These are phyloP conservation scores for Magallana nippona DNA, from an alignment of 2,888 invertebrate species.

Conservation along the genomic window DNA sequence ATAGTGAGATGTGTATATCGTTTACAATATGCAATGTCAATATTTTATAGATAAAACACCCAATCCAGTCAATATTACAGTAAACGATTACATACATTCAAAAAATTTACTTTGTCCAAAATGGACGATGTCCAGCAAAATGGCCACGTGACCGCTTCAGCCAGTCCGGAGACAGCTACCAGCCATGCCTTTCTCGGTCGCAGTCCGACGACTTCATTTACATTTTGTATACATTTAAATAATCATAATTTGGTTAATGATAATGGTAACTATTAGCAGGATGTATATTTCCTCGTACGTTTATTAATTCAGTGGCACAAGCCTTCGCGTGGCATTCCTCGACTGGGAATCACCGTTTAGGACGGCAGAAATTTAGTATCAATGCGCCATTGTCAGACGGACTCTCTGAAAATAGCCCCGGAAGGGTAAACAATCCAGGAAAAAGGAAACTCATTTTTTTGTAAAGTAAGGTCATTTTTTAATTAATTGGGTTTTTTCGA, in stretches of 20 bases:
- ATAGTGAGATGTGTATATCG: too few relatives aligned
- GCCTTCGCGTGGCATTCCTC: background rate
- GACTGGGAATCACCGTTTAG: background rate
- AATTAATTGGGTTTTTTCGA: too few relatives aligned
- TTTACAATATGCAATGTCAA: too few relatives aligned
- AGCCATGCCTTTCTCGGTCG: background rate
- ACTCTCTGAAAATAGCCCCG: background rate
- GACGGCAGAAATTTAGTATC: background rate
- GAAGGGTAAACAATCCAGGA: background rate
- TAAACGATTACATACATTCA: too few relatives aligned
- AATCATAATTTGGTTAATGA: conserved; percentile 19
- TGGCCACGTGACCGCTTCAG: too few relatives aligned
- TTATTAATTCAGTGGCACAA: background rate
- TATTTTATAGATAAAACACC: too few relatives aligned
- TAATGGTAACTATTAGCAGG: background rate
- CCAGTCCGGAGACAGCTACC: background rate
- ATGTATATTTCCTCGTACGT: background rate
- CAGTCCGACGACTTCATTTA: background rate
- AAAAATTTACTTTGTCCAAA: too few relatives aligned
- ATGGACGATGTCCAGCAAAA: too few relatives aligned
- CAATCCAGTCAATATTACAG: too few relatives aligned
- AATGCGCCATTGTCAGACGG: background rate
- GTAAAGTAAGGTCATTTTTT: background rate
- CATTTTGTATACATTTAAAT: conserved; percentile 18
- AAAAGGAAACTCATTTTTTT: background rate